Base-by-base conservation (phyloP, 2,797 vertebrate species). In the Phataginus tetradactyla region DNA sequence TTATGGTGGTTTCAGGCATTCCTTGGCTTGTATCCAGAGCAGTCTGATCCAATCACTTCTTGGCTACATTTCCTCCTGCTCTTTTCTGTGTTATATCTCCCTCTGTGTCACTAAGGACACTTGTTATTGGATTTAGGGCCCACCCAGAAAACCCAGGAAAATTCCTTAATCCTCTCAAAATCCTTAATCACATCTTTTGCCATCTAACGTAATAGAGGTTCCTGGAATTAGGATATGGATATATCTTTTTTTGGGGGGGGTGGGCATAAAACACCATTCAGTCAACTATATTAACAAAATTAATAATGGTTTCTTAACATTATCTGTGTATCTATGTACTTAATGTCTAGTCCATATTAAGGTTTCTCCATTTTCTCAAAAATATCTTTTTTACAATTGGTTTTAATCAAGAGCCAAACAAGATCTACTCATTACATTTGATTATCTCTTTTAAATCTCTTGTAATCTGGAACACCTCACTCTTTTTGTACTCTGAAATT, bases 281-380 rank as follows among this genome's bases (percentile, higher is more conserved):
- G 20, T 32, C 49, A 45, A 66, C 20, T 84, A 72, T 5, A 68
- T 45, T 77, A 34, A 59, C 42, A 57, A 89, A 84, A 86, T 75
- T 78, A 84, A 84, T 39, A 75, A n/a, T 79, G 11, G 2, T 80
- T 87, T 95, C 20, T 81, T 55, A 81, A 80, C 4, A 13, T 57
- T 49, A 12, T 45, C 45, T 12, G 45, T 45, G 45, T 55, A 63
- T 25, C 29, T 81, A 57, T 92, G 59, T 90, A 92, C 64, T 68
- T 90, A 39, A 80, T 86, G 8, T 91, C 7, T 25, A 63, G n/a
- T 79, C 27, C 61, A 84, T 66, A 88, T 79, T 85, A 51, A 51
- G n/a, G 83, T 91, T 95, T 96, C 29, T 72, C 27, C 45, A 12
- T 59, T 87, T 83, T 86, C 66, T 95, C 72, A 92, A 86, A 95